Evolutionary conservation across 2,113 vertebrate genomes (phyloP).

Genomic region (Anolis sagrei): DNA sequence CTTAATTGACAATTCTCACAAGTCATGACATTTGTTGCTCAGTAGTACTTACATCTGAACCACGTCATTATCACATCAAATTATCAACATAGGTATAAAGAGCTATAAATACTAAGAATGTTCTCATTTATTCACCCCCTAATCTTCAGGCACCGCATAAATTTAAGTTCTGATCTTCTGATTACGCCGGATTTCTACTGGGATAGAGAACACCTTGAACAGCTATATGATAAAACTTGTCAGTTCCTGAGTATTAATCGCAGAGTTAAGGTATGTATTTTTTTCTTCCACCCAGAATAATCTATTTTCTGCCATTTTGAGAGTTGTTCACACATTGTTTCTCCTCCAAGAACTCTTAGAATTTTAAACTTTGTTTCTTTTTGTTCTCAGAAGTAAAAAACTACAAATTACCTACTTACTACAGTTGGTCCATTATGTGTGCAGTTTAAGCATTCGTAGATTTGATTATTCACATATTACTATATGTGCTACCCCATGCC

Average conservation of each 20-base stretch:
- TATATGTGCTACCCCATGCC: no score
- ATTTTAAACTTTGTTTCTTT: neutral
- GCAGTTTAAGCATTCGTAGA: no score
- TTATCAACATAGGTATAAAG: slow-evolving; percentile 24
- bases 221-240: slow-evolving; percentile 95
- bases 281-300: accelerated
- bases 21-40: no score
- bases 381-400: neutral
- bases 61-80: neutral
- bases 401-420: neutral
- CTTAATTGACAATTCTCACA: no score
- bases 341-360: neutral
- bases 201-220: slow-evolving; percentile 96
- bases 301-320: neutral
- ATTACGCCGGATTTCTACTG: slow-evolving; percentile 99
- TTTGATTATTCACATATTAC: no score
- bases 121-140: slow-evolving; percentile 37
- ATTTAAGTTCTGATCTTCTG: slow-evolving; percentile 95
- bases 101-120: neutral
- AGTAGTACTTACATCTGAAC: neutral
- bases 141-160: slow-evolving; percentile 90
- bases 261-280: slow-evolving; percentile 87
- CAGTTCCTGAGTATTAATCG: slow-evolving; percentile 96
- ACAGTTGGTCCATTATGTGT: no score
- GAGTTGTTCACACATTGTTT: neutral